Evolutionary conservation across 1,140 invertebrate species (phyloP).

Genomic region (Oreohelix idahoensis): DNA sequence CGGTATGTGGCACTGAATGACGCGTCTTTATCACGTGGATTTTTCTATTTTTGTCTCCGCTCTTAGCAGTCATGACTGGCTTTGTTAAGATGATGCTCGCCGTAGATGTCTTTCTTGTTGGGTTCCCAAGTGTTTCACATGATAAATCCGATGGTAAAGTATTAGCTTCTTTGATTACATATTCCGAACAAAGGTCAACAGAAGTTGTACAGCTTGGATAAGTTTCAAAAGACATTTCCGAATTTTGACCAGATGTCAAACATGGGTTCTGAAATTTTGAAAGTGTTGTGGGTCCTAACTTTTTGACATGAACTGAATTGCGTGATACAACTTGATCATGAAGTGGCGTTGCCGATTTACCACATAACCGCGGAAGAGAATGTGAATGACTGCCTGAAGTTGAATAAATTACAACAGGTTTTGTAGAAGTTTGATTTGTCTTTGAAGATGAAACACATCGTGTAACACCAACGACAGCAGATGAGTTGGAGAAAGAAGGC

Average conservation of each 20-base stretch:
- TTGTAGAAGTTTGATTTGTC: neutral
- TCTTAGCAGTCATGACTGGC: neutral
- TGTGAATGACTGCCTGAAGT: neutral
- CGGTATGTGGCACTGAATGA: neutral
- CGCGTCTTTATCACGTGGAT: slow-evolving; percentile 16
- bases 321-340: too few relatives aligned
- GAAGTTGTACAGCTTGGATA: neutral
- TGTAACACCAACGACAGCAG: neutral
- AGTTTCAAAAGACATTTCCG: too few relatives aligned
- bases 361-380: too few relatives aligned
- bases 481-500: neutral
- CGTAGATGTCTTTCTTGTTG: neutral
- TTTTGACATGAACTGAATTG: too few relatives aligned
- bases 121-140: neutral
- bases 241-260: too few relatives aligned
- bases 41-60: neutral
- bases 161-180: neutral
- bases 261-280: too few relatives aligned
- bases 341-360: too few relatives aligned
- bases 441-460: neutral
- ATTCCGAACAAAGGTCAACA: neutral
- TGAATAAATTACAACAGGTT: neutral
- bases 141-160: neutral
- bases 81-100: slow-evolving; percentile 1
- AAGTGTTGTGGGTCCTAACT: too few relatives aligned